Conservation (phyloP, 2,797 vertebrate species). For the Pelobates cultripes region DNA sequence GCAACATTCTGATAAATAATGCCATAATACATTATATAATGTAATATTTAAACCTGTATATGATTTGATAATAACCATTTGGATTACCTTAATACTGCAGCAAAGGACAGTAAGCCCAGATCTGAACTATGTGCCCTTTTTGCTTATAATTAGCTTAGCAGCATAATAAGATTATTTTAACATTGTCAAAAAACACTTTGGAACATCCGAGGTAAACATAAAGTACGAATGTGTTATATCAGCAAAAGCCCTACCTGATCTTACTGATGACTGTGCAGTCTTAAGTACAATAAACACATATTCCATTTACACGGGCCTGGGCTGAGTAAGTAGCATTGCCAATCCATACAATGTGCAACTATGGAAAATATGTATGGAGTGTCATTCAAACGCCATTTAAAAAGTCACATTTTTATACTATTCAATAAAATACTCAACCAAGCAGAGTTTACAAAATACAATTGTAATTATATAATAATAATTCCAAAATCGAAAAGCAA, state of each 20-base stretch:
- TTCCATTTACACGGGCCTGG: slow-evolving; percentile 12
- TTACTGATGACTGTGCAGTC: slow-evolving; percentile 24
- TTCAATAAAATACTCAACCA: too few species aligned
- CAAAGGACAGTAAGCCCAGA: background rate
- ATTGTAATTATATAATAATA: too few species aligned
- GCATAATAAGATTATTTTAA: slow-evolving; percentile 17
- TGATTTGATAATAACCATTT: background rate
- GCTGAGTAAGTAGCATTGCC: slow-evolving; percentile 37
- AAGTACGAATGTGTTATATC: slow-evolving; percentile 11
- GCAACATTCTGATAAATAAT: too few species aligned
- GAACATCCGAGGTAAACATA: slow-evolving; percentile 7
- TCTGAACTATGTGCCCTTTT: background rate
- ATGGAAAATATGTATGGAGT: background rate
- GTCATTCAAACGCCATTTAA: too few species aligned
- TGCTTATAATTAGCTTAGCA: background rate
- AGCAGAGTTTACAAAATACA: too few species aligned
- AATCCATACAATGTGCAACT: slow-evolving; percentile 14
- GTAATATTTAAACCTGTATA: background rate
- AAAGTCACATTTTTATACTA: too few species aligned
- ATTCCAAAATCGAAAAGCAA: too few species aligned
- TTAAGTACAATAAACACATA: slow-evolving; percentile 19
- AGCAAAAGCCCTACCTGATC: slow-evolving; percentile 23
- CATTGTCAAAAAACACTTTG: slow-evolving; percentile 4
- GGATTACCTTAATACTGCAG: background rate
- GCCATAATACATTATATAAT: too few species aligned